These are phyloP conservation scores for Geotrupes spiniger DNA, from an alignment of 2,888 invertebrate species.

Conservation along the genomic window DNA sequence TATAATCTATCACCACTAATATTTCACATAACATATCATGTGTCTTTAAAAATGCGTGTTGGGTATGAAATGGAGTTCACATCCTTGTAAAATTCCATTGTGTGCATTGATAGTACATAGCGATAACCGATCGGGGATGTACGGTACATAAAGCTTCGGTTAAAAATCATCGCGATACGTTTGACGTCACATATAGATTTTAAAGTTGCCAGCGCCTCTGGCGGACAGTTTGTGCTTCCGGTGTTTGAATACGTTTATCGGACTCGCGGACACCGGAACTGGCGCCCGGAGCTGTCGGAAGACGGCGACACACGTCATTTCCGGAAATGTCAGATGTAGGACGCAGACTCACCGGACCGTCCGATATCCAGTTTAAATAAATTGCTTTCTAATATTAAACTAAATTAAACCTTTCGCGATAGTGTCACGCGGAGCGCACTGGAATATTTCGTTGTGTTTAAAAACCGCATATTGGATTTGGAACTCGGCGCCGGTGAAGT, in stretches of 20 bases:
- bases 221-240: slow-evolving; percentile 50
- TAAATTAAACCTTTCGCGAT: slow-evolving; percentile 22
- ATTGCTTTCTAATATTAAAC: slow-evolving; percentile 28
- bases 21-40: background rate
- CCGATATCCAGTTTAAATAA: slow-evolving; percentile 29
- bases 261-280: slow-evolving; percentile 48
- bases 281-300: slow-evolving; percentile 50
- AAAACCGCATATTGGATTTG: too few species aligned
- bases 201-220: slow-evolving; percentile 43
- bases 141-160: slow-evolving; percentile 28
- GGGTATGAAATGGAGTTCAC: slow-evolving; percentile 21
- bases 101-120: slow-evolving; percentile 16
- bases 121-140: slow-evolving; percentile 23
- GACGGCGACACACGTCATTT: slow-evolving; percentile 52
- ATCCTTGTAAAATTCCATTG: slow-evolving; percentile 22
- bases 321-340: slow-evolving; percentile 48
- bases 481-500: too few species aligned
- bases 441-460: background rate
- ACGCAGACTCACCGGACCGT: slow-evolving; percentile 25
- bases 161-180: slow-evolving; percentile 31
- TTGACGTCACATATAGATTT: slow-evolving; percentile 36
- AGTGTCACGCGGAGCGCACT: slow-evolving; percentile 3
- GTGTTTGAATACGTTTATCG: slow-evolving; percentile 48
- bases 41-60: slow-evolving; percentile 10
- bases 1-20: too few species aligned